Evolutionary conservation across 2,888 invertebrate genomes (phyloP).

Genomic region (Galerucella pusilla): DNA sequence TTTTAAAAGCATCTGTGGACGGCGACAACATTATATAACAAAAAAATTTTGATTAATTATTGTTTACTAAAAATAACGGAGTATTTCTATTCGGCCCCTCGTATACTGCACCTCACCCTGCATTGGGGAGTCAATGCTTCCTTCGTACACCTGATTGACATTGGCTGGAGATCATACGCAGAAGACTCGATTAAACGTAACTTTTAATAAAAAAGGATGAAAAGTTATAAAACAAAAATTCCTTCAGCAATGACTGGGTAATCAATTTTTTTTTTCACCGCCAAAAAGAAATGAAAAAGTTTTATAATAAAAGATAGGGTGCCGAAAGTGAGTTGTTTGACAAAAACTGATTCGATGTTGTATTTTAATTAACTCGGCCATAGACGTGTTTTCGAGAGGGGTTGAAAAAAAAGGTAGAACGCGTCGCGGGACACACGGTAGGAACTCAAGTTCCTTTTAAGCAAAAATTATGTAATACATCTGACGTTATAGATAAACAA

Average conservation of each 20-base stretch:
- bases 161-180: too few relatives aligned
- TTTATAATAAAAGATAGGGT: background rate
- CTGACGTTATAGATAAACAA: too few relatives aligned
- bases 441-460: too few relatives aligned
- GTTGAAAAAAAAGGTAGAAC: too few relatives aligned
- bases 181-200: background rate
- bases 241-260: background rate
- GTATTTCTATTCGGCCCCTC: too few relatives aligned
- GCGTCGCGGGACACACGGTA: too few relatives aligned
- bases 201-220: background rate
- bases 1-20: conserved; percentile 26
- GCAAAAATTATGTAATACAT: too few relatives aligned
- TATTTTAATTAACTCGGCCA: background rate
- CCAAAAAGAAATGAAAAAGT: background rate
- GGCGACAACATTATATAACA: background rate
- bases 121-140: too few relatives aligned
- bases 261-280: background rate
- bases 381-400: background rate
- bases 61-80: too few relatives aligned
- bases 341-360: background rate
- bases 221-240: conserved; percentile 2
- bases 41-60: too few relatives aligned
- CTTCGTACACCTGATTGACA: too few relatives aligned
- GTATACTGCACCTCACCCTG: too few relatives aligned
- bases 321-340: background rate